Evolutionary conservation across 1,140 invertebrate genomes (phyloP), one percentile per base, ranked within the genome.

Genomic region (Laodelphax striatellus): DNA sequence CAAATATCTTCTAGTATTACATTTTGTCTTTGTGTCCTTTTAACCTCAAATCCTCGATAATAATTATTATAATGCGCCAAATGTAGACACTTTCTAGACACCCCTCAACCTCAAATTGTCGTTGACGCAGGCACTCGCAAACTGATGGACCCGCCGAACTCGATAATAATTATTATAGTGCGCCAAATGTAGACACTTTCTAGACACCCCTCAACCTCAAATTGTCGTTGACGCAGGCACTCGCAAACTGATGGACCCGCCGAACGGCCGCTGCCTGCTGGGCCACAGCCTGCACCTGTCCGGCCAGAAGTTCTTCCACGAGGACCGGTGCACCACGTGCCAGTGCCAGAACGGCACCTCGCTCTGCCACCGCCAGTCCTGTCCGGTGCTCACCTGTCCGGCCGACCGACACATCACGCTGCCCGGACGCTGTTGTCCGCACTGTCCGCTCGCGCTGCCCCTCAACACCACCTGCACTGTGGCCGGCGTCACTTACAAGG

Each of bases 241-340:
- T 16, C 64, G 70, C 53, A 70, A 66, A 60, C 69, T 72, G 28
- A 56, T 77, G 34, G 65, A 68, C 6, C 76, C 76, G 5, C 73
- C 76, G 1, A 74, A 74, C 59, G 82, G 81, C 59, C 77, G 76
- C 1, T 93, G 90, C 69, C 77, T 90, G 53, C 76, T 92, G 17
- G 83, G 84, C 19, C 81, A 80, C 21, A 77, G 80, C 34, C 76
- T 86, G 34, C 81, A 84, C 69, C 71, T 74, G 14, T 76, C 82
- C 50, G 78, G 77, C 14, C 70, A 77, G 14, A 62, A 64, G 4
- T 86, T 87, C 64, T 75, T 77, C 24, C 77, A 84, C 14, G 90
- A 94, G 68, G 90, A 94, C 68, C 78, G 83, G 4, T 94, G 92
- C 71, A 93, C 91, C 1, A 79, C 81, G 28, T 96, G 93, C 72